Percentiles rank a stretch among this genome's conserved stretches.
These are phyloP conservation scores for Alexandromys fortis DNA, from an alignment of 2,113 vertebrate genomes.

Conservation along the genomic window DNA sequence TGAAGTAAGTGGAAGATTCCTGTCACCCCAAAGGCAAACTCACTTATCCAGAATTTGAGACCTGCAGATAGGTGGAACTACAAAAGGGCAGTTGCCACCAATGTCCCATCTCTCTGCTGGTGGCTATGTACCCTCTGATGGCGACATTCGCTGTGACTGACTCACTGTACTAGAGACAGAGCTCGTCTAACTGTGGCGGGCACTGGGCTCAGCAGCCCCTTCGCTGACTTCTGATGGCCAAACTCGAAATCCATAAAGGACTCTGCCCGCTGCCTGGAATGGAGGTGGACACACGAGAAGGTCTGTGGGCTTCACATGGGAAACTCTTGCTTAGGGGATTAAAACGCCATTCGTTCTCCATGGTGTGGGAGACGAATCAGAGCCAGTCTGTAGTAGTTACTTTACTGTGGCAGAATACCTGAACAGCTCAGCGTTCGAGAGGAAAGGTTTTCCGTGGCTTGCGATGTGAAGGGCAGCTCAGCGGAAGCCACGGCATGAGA, in stretches of 20 bases:
- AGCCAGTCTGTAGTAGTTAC: fast-evolving
- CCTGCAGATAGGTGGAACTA: no score
- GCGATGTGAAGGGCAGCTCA: neutral
- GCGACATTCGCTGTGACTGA: neutral
- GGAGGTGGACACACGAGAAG: fast-evolving
- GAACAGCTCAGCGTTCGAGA: no score
- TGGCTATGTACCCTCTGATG: fast-evolving
- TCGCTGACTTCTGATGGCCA: neutral
- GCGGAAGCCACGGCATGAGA: neutral
- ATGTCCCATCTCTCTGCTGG: neutral
- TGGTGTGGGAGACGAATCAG: neutral
- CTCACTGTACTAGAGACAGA: no score
- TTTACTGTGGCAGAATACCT: neutral
- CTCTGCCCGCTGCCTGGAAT: neutral
- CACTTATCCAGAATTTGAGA: neutral
- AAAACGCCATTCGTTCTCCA: neutral
- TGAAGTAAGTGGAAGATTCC: neutral
- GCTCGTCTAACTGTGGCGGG: fast-evolving
- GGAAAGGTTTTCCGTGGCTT: neutral
- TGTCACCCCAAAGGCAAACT: neutral
- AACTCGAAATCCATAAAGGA: neutral
- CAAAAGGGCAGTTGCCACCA: neutral
- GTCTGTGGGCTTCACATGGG: neutral
- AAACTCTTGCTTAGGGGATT: neutral
- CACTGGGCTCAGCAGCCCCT: fast-evolving